Base-by-base conservation (phyloP, 2,888 invertebrate species). In the Operophtera brumata region DNA sequence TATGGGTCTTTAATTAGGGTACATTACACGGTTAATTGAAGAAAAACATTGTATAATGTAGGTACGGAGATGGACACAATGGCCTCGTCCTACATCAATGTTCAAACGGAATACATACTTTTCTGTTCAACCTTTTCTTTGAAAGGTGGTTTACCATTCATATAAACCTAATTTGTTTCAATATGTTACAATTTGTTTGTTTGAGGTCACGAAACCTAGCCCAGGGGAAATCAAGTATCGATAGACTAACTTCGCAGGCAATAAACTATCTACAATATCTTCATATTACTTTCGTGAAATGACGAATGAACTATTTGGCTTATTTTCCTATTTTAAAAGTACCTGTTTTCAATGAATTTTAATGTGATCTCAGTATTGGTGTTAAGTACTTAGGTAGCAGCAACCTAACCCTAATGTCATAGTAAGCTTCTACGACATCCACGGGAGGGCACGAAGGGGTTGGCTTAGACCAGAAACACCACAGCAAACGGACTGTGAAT, bases 31-130 rank as follows among this genome's bases (percentile, higher is more conserved):
- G 61, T 62, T 87, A 84, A 85, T 86, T 87, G 83, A 86, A 87
- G 86, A 84, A 85, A 86, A 86, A 85, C 84, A 86, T 78, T 84
- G 80, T 75, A 84, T 86, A 82, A 85, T 84, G 82, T 82, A 84
- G 71, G 46, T 34, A 35, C 42, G 37, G 11, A 32, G 44, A 37
- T 34, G 34, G 42, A 9, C 34, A 35, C 36, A 40, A 36, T 40
- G 54, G 46, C 40, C 41, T 30, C 7, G 30, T 30, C 30, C 9
- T 20, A 20, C 20, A 20, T 2, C 20, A 20, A 20, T 20, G 20
- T 20, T 20, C 4, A 20, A 20, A 20, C 2, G 20, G 20, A 20
- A 20, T 20, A 20, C 2, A 20, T 20, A 20, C 20, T 20, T 3
- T 20, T 20, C 20, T 20, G 4, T 20, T 20, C 20, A 20, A 30